phyloP scores from a whole-genome alignment of 2,797 vertebrate species.

The Amblyraja radiata region DNA sequence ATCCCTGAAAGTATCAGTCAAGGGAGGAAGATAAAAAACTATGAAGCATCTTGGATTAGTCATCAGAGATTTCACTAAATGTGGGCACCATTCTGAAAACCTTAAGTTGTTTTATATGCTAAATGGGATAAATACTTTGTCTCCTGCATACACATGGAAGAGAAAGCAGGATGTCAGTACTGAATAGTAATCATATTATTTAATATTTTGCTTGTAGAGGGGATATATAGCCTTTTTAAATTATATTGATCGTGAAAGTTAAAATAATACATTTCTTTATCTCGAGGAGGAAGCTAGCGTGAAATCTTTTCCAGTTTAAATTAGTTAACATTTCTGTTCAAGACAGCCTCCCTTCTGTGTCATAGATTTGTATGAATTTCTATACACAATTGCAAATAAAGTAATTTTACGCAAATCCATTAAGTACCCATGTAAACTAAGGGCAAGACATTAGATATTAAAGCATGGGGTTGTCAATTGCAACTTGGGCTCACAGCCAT shows the following conservation, averaged over 20 bases:
- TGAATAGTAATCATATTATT: not conserved
- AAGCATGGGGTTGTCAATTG: not conserved
- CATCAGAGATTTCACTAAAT: slow-evolving; percentile 46
- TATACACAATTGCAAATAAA: not conserved
- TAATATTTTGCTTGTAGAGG: not conserved
- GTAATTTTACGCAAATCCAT: not conserved
- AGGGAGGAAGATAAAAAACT: slow-evolving; percentile 60
- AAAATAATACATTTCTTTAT: not conserved
- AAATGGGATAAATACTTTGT: not conserved
- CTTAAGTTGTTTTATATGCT: not conserved
- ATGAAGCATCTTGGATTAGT: slow-evolving; percentile 53
- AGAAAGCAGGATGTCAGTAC: not conserved
- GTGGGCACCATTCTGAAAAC: slow-evolving; percentile 38
- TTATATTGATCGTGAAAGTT: not conserved
- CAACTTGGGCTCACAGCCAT: not conserved
- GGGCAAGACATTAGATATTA: not conserved
- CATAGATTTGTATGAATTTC: no score
- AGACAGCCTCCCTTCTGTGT: not conserved
- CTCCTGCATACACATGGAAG: not conserved
- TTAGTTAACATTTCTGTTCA: not conserved
- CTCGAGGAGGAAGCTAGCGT: no score
- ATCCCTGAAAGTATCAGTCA: slow-evolving; percentile 62
- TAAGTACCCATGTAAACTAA: not conserved
- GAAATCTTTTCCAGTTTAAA: not conserved
- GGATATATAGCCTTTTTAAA: not conserved